phyloP scores from a whole-genome alignment of 2,113 vertebrate species.

The Caloenas nicobarica region DNA sequence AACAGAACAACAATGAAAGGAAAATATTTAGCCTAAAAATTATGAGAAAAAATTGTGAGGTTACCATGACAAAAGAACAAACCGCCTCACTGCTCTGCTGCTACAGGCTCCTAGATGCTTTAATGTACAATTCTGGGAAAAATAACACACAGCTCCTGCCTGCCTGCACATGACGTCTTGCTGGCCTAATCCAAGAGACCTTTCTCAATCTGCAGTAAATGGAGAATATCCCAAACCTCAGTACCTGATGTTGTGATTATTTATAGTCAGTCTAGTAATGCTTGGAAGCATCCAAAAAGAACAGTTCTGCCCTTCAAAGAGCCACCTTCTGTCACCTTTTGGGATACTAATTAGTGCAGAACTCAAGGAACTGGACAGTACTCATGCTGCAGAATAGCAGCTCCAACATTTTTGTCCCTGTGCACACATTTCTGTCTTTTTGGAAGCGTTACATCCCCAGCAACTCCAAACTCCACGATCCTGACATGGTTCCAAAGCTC shows the following conservation, averaged over 20 bases:
- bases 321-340: neutral
- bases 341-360: neutral
- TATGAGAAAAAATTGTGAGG: neutral
- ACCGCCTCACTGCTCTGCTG: neutral
- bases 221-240: neutral
- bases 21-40: conserved; percentile 33
- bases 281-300: neutral
- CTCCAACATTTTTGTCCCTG: neutral
- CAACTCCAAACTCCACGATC: neutral
- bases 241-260: neutral
- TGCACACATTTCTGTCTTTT: neutral
- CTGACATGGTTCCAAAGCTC: neutral
- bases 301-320: neutral
- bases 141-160: neutral
- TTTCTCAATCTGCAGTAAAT: neutral
- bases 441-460: neutral
- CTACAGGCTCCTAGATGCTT: neutral
- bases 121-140: neutral
- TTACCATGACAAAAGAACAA: conserved; percentile 11
- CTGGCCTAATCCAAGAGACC: neutral
- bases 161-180: neutral
- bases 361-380: neutral
- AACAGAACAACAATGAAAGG: neutral
- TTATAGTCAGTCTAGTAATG: neutral
- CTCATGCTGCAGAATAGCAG: neutral